These are phyloP conservation scores for Poecilia gillii DNA, from an alignment of 2,797 vertebrate species.

Conservation along the genomic window DNA sequence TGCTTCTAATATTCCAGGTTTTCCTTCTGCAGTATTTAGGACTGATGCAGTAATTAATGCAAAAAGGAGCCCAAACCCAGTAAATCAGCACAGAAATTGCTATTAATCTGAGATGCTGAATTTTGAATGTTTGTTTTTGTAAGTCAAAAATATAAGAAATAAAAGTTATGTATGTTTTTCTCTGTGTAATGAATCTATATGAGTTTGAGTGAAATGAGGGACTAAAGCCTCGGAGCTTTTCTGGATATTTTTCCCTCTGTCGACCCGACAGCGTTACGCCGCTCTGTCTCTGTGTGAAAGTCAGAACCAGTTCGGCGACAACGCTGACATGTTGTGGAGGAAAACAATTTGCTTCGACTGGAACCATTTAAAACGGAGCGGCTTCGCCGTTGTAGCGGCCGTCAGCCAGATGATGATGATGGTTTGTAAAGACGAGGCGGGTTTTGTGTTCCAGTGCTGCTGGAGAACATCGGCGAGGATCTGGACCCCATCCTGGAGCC, in stretches of 20 bases:
- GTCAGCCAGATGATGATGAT: neutral
- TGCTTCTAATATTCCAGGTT: neutral
- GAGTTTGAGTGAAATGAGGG: neutral
- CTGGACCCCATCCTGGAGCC: slow-evolving; percentile 90
- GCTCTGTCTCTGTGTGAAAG: neutral
- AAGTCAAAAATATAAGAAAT: neutral
- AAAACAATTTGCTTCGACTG: slow-evolving; percentile 14
- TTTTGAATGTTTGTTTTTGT: neutral
- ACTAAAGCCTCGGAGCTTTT: neutral
- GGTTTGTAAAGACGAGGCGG: slow-evolving; percentile 4
- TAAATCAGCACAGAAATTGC: neutral
- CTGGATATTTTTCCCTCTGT: neutral
- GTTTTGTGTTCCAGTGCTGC: slow-evolving; percentile 79
- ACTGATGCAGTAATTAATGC: neutral
- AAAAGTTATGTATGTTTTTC: neutral
- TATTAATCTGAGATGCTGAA: neutral
- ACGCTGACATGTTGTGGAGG: neutral
- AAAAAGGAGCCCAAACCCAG: neutral
- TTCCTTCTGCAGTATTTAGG: neutral
- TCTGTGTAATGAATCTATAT: neutral
- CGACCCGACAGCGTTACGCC: neutral
- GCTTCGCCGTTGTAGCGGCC: neutral
- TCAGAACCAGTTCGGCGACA: slow-evolving; percentile 3
- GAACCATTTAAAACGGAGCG: slow-evolving; percentile 12
- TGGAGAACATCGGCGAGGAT: slow-evolving; percentile 91